These are phyloP conservation scores for Sylvilagus bachmani DNA, from an alignment of 2,113 vertebrate species.

Conservation along the genomic window DNA sequence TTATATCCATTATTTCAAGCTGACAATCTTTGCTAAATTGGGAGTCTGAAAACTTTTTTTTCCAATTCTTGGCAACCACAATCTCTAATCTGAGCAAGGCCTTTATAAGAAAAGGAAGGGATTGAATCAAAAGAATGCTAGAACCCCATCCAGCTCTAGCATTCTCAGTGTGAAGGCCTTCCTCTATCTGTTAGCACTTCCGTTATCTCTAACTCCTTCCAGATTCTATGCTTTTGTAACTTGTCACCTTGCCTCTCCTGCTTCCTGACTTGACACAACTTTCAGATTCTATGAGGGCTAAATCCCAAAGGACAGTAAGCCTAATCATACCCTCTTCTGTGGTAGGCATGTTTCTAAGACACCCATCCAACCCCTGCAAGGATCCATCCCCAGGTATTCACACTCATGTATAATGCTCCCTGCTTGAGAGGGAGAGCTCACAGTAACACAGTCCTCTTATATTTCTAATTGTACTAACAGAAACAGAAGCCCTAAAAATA, in stretches of 20 bases:
- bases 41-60: too few relatives aligned
- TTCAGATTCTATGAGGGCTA: not conserved
- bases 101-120: too few relatives aligned
- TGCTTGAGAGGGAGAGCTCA: too few relatives aligned
- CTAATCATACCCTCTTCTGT: not conserved
- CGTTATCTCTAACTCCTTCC: not conserved
- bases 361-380: too few relatives aligned
- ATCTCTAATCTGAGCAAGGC: too few relatives aligned
- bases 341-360: not conserved
- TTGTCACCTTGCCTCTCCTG: not conserved
- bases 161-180: not conserved
- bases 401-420: not conserved
- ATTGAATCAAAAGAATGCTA: too few relatives aligned
- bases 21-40: too few relatives aligned
- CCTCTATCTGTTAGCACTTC: not conserved
- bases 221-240: not conserved
- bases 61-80: too few relatives aligned
- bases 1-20: too few relatives aligned
- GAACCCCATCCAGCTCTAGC: too few relatives aligned
- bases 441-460: not conserved
- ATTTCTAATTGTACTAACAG: not conserved
- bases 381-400: not conserved
- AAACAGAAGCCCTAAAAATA: not conserved
- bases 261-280: not conserved
- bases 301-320: not conserved